Evolutionary conservation across 2,113 vertebrate genomes (phyloP).

Genomic region (Chloroceryle aenea): DNA sequence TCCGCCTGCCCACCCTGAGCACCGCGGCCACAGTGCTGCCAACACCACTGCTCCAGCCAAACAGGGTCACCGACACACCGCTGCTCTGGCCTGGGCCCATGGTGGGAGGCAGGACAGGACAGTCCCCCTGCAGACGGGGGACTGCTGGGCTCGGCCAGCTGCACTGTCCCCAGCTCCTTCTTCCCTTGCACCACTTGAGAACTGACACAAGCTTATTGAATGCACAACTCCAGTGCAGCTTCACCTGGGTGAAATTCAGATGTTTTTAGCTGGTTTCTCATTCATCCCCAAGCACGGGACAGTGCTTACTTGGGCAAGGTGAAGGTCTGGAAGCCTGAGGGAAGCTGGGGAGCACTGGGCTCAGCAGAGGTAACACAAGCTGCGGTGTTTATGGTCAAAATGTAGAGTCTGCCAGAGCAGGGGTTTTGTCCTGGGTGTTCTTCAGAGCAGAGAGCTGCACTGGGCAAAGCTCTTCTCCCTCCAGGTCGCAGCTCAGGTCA

Average conservation of each 20-base stretch:
- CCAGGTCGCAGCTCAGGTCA: background rate
- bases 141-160: background rate
- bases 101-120: too few species aligned
- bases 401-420: background rate
- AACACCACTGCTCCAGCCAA: background rate
- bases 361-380: rapidly evolving
- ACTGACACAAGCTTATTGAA: background rate
- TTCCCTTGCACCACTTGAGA: background rate
- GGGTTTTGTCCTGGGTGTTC: background rate
- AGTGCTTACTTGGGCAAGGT: background rate
- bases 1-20: too few species aligned
- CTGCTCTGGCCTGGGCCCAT: background rate
- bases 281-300: background rate
- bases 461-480: background rate
- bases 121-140: background rate
- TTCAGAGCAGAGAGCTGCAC: background rate
- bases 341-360: background rate
- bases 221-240: background rate
- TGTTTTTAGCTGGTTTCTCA: background rate
- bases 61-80: background rate
- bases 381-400: background rate
- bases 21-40: too few species aligned
- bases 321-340: background rate
- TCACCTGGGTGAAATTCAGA: background rate
- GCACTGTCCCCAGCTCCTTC: background rate